Evolutionary conservation across 2,113 vertebrate genomes (phyloP), one percentile per base, ranked within the genome.

Genomic region (Sphaerodactylus townsendi): DNA sequence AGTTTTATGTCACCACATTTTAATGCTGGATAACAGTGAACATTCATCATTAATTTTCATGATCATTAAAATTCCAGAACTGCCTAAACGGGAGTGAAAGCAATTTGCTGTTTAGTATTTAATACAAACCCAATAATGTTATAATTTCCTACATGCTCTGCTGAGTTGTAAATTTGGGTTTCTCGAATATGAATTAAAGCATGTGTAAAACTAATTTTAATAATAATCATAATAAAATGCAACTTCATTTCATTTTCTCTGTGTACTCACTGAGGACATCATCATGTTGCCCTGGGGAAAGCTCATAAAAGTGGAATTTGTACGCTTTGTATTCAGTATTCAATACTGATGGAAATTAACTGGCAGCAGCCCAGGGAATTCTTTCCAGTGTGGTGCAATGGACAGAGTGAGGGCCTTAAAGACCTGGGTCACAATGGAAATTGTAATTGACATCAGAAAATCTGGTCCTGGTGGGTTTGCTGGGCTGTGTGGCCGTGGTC

Each of bases 21-120:
- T 73, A 1, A 75, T 73, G 62, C 3, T 23, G 9, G 15, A 30
- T 75, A 48, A 79, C 1, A 0, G 17, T 41, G 83, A 81, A 37
- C 8, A 72, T 44, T 85, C 11, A 4, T 0, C 0, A 77, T 14
- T 4, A 39, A 10, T 39, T 80, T 84, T 83, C 21, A 30, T 17
- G 25, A 73, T 13, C 2, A 4, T 2, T 30, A 41, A 81, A 66
- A 81, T 73, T 30, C 33, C 79, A 90, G 28, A 1, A 37, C 1
- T 25, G 53, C 77, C 1, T 6, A 39, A 62, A 68, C n/a, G 7
- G 2, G 0, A 17, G 56, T 44, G n/a, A 13, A 69, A 84, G 62
- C 2, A 5, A 33, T 46, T 83, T 62, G 0, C 1, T 9, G 0
- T 85, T 77, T 80, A 5, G 21, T 23, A 2, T 5, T 2, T 39